These are phyloP conservation scores for Hedya salicella DNA, from an alignment of 2,888 invertebrate species.

Conservation along the genomic window DNA sequence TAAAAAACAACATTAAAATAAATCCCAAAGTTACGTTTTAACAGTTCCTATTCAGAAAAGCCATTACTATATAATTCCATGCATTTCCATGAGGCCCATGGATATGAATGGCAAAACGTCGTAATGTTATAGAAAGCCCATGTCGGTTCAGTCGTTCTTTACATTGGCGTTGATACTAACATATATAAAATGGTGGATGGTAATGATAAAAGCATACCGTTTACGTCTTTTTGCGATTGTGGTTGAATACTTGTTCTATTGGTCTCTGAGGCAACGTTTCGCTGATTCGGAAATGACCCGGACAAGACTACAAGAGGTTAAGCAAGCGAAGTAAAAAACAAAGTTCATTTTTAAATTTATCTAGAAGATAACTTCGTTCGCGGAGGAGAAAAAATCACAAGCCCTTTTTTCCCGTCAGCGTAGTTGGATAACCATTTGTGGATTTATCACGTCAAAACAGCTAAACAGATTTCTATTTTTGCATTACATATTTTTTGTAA, in stretches of 20 bases:
- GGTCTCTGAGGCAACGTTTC: conserved; percentile 28
- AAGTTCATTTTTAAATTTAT: background rate
- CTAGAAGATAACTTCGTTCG: too few relatives aligned
- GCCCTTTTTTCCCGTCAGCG: too few relatives aligned
- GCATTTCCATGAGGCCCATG: background rate
- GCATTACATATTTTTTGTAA: too few relatives aligned
- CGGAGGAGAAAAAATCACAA: too few relatives aligned
- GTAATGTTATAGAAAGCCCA: background rate
- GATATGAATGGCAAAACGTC: background rate
- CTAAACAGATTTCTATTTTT: too few relatives aligned
- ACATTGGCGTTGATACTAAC: too few relatives aligned
- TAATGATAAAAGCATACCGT: background rate
- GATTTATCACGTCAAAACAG: too few relatives aligned
- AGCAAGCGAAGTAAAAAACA: background rate
- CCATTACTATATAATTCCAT: conserved; percentile 11
- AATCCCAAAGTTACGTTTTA: conserved; percentile 1
- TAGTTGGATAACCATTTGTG: too few relatives aligned
- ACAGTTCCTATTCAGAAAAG: background rate
- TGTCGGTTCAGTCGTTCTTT: background rate
- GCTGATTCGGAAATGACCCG: conserved; percentile 13
- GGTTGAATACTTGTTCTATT: conserved; percentile 1
- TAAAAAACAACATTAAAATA: background rate
- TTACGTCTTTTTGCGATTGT: background rate
- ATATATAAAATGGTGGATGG: background rate
- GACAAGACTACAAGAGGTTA: background rate